Evolutionary conservation across 2,797 vertebrate genomes (phyloP).

Genomic region (Dendrocincla fuliginosa): DNA sequence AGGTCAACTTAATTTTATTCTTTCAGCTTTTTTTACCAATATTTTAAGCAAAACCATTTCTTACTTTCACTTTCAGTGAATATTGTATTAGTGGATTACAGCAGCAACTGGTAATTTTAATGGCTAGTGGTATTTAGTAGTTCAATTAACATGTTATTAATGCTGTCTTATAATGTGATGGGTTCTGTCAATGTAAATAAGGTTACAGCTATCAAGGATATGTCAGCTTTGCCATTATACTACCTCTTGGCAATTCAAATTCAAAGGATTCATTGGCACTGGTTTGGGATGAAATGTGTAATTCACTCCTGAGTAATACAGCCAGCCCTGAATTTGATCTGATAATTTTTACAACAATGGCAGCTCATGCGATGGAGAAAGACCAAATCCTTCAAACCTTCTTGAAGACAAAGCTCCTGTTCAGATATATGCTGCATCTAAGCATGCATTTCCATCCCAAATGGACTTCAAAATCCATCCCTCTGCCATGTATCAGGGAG

Average conservation of each 20-base stretch:
- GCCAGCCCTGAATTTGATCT: accelerated
- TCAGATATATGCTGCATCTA: not conserved
- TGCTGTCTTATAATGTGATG: conserved; percentile 9
- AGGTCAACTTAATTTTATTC: conserved; percentile 80
- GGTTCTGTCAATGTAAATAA: conserved; percentile 65
- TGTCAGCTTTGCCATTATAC: conserved; percentile 28
- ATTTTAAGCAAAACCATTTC: conserved; percentile 63
- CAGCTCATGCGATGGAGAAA: accelerated
- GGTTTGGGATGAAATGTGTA: not conserved
- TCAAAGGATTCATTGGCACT: not conserved
- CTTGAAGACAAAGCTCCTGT: not conserved
- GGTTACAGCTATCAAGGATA: conserved; percentile 51
- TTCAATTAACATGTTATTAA: conserved; percentile 57
- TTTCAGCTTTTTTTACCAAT: conserved; percentile 42
- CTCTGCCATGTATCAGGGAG: not conserved
- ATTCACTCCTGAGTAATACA: not conserved
- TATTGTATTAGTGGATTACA: not conserved
- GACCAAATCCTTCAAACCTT: not conserved
- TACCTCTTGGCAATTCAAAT: conserved; percentile 24
- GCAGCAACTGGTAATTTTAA: not conserved
- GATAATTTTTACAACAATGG: accelerated
- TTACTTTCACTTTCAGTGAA: conserved; percentile 33
- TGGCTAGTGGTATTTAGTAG: conserved; percentile 12
- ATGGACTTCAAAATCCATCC: not conserved
- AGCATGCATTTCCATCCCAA: accelerated